A percentile compares a stretch with the other conserved stretches of the same genome.
These are phyloP conservation scores for Parauchenoglanis punctatus DNA, from an alignment of 2,797 vertebrate genomes.

Conservation along the genomic window DNA sequence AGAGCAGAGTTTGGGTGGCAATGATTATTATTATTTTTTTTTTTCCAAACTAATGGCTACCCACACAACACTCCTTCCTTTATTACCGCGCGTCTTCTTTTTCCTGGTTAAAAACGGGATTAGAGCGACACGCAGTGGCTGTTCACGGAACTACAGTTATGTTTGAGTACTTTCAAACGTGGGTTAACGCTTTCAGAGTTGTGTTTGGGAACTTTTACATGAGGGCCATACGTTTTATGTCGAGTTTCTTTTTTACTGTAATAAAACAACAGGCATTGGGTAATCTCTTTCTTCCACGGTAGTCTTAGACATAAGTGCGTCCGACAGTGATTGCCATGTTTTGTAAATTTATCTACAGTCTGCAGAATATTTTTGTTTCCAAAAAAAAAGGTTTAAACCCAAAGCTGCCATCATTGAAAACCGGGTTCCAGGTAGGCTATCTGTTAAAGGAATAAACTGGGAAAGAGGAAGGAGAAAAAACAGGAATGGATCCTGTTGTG, in stretches of 20 bases:
- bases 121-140: slow-evolving; percentile 24
- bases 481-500: background rate
- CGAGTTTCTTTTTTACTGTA: background rate
- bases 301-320: background rate
- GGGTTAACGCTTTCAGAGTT: background rate
- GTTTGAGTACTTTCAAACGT: background rate
- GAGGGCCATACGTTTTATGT: background rate
- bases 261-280: background rate
- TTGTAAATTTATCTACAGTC: background rate
- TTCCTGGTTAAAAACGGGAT: background rate
- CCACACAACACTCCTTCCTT: background rate
- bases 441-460: background rate
- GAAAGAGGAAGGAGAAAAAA: background rate
- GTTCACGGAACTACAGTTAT: background rate
- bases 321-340: background rate
- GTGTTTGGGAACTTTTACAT: background rate
- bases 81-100: background rate
- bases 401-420: background rate
- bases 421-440: background rate
- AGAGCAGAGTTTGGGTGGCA: background rate
- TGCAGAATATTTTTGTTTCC: background rate
- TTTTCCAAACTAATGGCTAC: background rate
- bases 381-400: background rate
- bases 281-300: background rate
- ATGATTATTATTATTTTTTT: background rate